phyloP scores from a whole-genome alignment of 2,797 vertebrate species.

The Lacerta bilineata region DNA sequence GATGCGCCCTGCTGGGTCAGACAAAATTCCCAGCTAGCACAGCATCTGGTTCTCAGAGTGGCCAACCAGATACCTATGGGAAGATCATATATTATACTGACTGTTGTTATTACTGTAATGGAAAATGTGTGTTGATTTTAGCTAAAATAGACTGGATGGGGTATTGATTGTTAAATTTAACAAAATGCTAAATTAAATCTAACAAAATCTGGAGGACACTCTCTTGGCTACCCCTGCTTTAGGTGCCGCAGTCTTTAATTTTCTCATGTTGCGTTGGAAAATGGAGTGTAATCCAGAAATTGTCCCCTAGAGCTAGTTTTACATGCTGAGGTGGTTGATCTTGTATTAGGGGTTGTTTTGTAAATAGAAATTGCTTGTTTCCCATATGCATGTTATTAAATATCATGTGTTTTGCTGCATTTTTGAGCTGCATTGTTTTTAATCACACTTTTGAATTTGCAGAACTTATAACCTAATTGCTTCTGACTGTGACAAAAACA shows the following conservation, averaged over 20 bases:
- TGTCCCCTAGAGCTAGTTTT: not conserved
- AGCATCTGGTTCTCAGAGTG: no score
- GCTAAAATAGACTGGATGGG: not conserved
- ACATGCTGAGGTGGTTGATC: not conserved
- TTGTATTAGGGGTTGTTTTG: not conserved
- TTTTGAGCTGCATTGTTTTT: constrained; percentile 34
- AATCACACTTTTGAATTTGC: constrained; percentile 32
- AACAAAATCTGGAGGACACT: no score
- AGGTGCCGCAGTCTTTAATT: not conserved
- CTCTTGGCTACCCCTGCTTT: no score
- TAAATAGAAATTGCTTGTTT: constrained; percentile 30
- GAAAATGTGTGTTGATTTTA: not conserved
- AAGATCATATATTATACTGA: not conserved
- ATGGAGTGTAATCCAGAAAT: constrained; percentile 2
- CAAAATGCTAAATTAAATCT: no score
- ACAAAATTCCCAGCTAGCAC: no score
- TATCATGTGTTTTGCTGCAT: not conserved
- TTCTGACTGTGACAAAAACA: not conserved
- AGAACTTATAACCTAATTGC: not conserved
- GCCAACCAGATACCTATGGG: no score
- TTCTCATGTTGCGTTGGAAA: constrained; percentile 1
- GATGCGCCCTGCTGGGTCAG: no score
- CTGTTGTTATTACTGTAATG: not conserved
- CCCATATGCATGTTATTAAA: not conserved
- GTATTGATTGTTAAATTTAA: not conserved